Base-by-base conservation (phyloP, 2,888 invertebrate genomes). In the Diloba caeruleocephala region DNA sequence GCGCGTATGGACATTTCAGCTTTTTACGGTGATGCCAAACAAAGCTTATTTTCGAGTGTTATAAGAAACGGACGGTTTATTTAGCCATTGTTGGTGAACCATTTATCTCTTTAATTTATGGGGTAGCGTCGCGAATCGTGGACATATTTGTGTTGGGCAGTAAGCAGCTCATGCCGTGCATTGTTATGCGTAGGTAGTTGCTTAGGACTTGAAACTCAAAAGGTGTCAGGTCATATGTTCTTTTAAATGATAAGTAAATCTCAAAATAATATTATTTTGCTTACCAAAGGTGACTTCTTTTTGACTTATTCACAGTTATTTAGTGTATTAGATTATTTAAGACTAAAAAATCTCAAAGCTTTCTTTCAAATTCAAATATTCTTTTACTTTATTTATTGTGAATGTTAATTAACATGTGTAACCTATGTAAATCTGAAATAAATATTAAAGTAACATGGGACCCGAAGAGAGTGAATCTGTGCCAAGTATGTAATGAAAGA, bases 51-150 rank as follows among this genome's bases (percentile, higher is more conserved):
- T 88, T 88, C 79, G 81, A 86, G 86, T 85, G 82, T 85, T 88
- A 86, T 85, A 86, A 90, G 90, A 85, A 89, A 86, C 79, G 71
- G 74, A 79, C 81, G 87, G 90, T 88, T 89, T 91, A 90, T 92
- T 90, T 87, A 86, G 67, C 90, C 89, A 90, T 93, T 93, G 92
- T 92, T 89, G 85, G 81, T 69, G 78, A 69, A 82, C 89, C 90
- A 92, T 92, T 92, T 93, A 93, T 93, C 91, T 92, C 85, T 83
- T 82, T 86, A 89, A 92, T 93, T 93, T 93, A 93, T 91, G 88
- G 87, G 79, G 79, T 79, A 86, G 83, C 88, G 88, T 84, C 80
- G 84, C 88, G 82, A 91, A 90, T 90, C 81, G 81, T 72, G 78
- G 86, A 86, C 90, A 87, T 87, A 88, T 89, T 89, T 86, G 87